These are phyloP conservation scores for Fulica atra DNA, from an alignment of 2,113 vertebrate genomes.

Conservation along the genomic window DNA sequence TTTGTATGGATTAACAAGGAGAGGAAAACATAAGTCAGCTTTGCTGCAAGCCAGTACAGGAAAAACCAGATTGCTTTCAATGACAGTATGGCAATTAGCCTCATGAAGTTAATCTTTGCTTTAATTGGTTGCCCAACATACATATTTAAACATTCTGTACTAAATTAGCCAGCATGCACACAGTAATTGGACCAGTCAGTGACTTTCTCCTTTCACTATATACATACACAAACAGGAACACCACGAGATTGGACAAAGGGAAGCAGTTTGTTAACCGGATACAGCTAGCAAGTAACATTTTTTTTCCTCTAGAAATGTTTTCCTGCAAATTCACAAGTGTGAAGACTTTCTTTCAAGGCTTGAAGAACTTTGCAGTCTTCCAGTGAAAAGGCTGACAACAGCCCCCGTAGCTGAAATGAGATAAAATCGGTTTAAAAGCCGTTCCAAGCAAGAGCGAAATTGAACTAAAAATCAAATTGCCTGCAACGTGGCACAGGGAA, in stretches of 20 bases:
- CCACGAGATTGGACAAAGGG: conserved; percentile 54
- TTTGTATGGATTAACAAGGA: neutral
- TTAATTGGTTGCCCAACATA: conserved; percentile 61
- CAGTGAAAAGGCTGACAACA: conserved; percentile 51
- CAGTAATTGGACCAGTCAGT: conserved; percentile 49
- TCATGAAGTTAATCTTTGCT: conserved; percentile 55
- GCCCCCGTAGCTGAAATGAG: conserved; percentile 70
- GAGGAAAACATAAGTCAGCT: conserved; percentile 18
- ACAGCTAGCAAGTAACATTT: conserved; percentile 43
- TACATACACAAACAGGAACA: conserved; percentile 58
- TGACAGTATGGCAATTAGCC: conserved; percentile 14
- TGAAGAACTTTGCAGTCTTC: conserved; percentile 42
- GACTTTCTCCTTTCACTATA: conserved; percentile 51
- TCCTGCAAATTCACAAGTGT: conserved; percentile 31
- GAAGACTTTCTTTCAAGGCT: conserved; percentile 54
- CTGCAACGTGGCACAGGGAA: neutral
- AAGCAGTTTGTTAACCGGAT: conserved; percentile 55
- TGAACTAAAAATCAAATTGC: neutral
- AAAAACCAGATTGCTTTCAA: conserved; percentile 13
- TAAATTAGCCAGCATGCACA: conserved; percentile 53
- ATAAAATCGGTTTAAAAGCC: conserved; percentile 57
- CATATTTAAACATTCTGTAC: conserved; percentile 47
- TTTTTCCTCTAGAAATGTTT: conserved; percentile 56
- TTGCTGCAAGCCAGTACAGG: neutral
- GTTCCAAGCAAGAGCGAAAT: neutral